phyloP scores from a whole-genome alignment of 2,113 vertebrate genomes.

The Grammomys dolichurus region DNA sequence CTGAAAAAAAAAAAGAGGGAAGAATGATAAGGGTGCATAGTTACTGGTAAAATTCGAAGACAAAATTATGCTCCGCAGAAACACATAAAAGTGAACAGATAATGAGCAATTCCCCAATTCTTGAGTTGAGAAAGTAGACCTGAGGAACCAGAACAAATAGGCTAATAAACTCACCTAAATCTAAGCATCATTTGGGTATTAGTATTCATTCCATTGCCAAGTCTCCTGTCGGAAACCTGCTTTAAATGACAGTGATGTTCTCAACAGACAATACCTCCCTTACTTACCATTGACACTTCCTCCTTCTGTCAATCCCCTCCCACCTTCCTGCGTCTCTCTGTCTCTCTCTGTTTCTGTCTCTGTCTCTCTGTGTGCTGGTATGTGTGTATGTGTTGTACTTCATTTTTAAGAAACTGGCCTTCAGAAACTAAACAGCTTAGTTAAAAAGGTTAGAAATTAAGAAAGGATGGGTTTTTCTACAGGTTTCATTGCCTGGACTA shows the following conservation, averaged over 20 bases:
- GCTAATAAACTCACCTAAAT: neutral
- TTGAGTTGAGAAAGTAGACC: slow-evolving; percentile 3
- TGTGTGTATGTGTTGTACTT: too few species aligned
- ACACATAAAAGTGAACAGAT: neutral
- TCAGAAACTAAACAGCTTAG: neutral
- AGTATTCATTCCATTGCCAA: neutral
- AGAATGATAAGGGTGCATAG: slow-evolving; percentile 67
- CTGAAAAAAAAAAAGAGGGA: slow-evolving; percentile 82
- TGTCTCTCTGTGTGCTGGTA: neutral
- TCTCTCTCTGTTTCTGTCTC: neutral
- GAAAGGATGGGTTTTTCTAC: neutral
- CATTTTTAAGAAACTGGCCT: neutral
- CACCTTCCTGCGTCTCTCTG: neutral
- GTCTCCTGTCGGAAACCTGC: neutral
- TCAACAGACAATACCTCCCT: neutral
- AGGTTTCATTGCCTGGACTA: neutral
- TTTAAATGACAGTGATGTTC: neutral
- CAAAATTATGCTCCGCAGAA: slow-evolving; percentile 4
- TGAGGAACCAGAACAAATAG: neutral
- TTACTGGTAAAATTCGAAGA: neutral
- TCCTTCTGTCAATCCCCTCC: neutral
- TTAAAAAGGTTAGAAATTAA: neutral
- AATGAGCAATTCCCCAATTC: neutral
- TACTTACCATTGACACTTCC: neutral
- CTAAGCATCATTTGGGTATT: neutral